A percentile compares a stretch with the other conserved stretches of the same genome.
These are phyloP conservation scores for Pogonognathellus flavescens DNA, from an alignment of 1,140 invertebrate genomes.

Conservation along the genomic window DNA sequence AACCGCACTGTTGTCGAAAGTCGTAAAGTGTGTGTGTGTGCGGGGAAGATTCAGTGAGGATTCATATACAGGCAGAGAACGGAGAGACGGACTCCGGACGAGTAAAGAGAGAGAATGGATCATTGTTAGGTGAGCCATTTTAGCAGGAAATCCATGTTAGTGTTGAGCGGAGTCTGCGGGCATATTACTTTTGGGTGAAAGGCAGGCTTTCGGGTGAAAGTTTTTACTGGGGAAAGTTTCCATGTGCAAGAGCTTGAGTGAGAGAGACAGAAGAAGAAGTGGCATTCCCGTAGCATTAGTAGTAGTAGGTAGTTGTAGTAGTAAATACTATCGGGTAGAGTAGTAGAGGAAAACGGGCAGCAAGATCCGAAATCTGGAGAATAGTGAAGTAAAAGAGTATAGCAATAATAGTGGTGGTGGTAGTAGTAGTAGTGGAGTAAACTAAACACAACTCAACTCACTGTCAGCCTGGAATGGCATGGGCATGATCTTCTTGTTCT, in stretches of 20 bases:
- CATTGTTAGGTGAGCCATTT: conserved; percentile 63
- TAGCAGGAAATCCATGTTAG: conserved; percentile 61
- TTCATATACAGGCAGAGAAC: not conserved
- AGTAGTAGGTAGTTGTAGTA: not conserved
- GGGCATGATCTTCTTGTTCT: conserved; percentile 55
- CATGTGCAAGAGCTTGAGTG: no score
- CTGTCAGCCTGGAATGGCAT: conserved; percentile 24
- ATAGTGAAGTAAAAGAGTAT: not conserved
- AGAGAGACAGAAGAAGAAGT: not conserved
- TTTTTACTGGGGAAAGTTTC: conserved; percentile 61
- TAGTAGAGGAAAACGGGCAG: not conserved
- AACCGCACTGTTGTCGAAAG: no score
- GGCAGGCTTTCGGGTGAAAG: conserved; percentile 62
- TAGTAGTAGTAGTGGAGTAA: conserved; percentile 15
- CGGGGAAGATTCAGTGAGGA: not conserved
- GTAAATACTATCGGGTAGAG: not conserved
- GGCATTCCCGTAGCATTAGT: not conserved
- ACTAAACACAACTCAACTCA: conserved; percentile 8
- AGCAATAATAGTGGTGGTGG: not conserved
- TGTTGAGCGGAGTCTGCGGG: conserved; percentile 61
- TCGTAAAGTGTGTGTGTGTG: not conserved
- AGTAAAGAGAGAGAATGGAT: conserved; percentile 28
- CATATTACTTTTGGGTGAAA: conserved; percentile 62
- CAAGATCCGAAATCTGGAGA: not conserved
- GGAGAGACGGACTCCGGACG: not conserved